Percentiles rank a stretch among this genome's conserved stretches.
phyloP scores from a whole-genome alignment of 2,113 vertebrate genomes.

The Megaceryle maxima region DNA sequence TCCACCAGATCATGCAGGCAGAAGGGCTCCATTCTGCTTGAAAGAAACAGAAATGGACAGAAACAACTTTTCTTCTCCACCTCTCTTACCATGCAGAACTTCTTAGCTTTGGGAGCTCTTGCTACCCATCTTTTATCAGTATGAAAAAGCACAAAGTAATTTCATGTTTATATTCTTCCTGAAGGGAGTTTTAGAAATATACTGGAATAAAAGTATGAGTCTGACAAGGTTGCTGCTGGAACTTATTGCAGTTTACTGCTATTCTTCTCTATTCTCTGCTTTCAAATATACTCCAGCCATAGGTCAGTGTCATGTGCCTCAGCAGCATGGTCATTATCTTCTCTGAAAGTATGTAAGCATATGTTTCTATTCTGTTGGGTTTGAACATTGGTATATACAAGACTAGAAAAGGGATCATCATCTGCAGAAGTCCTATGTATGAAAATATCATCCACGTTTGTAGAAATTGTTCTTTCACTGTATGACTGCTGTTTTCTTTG shows the following conservation, averaged over 20 bases:
- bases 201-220: neutral
- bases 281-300: neutral
- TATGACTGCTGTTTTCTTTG: neutral
- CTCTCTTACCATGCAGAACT: neutral
- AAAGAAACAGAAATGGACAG: neutral
- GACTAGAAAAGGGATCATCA: neutral
- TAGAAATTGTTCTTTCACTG: neutral
- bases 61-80: neutral
- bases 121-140: neutral
- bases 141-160: neutral
- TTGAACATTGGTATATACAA: neutral
- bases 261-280: neutral
- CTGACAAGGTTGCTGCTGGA: neutral
- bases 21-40: neutral
- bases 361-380: neutral
- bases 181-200: neutral
- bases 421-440: neutral
- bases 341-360: neutral
- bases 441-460: neutral
- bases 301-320: neutral
- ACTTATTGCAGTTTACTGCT: neutral
- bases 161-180: neutral
- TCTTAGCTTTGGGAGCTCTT: neutral
- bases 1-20: neutral
- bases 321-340: neutral